phyloP scores from a whole-genome alignment of 2,113 vertebrate species.

The Labrus mixtus region DNA sequence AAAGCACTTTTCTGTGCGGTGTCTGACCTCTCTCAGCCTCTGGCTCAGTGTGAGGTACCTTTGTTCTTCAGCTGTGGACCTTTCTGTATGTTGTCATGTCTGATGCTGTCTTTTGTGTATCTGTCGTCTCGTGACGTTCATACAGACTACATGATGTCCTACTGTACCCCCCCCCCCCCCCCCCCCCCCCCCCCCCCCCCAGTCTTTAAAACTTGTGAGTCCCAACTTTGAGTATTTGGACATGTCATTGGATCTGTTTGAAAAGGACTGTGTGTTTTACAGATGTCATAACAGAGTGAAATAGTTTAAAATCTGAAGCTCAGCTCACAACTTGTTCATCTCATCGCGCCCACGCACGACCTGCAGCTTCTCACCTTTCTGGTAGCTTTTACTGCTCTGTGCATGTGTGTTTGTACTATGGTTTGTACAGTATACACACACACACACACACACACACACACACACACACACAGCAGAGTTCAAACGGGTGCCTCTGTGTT shows the following conservation, averaged over 20 bases:
- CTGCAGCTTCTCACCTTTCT: slow-evolving; percentile 56
- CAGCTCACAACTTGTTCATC: slow-evolving; percentile 57
- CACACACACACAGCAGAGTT: background rate
- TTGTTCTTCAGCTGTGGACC: too few relatives aligned
- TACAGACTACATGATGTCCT: too few relatives aligned
- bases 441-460: slow-evolving; percentile 2
- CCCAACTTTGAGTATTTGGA: background rate
- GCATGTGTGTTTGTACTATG: slow-evolving; percentile 1
- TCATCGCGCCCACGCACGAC: slow-evolving; percentile 60
- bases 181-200: too few relatives aligned
- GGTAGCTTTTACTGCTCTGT: background rate
- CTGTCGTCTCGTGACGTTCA: too few relatives aligned
- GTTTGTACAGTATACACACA: background rate
- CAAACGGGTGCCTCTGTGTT: slow-evolving; percentile 16
- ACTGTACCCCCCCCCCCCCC: too few relatives aligned
- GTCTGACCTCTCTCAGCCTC: too few relatives aligned
- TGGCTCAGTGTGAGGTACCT: too few relatives aligned
- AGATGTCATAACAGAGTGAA: background rate
- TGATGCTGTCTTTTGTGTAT: too few relatives aligned
- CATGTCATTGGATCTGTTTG: background rate
- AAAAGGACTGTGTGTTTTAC: background rate
- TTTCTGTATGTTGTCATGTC: too few relatives aligned
- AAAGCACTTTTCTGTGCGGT: too few relatives aligned
- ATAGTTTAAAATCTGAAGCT: slow-evolving; percentile 34
- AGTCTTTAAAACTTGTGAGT: too few relatives aligned